phyloP scores from a whole-genome alignment of 2,888 invertebrate genomes.

The Meandrusa payeni region DNA sequence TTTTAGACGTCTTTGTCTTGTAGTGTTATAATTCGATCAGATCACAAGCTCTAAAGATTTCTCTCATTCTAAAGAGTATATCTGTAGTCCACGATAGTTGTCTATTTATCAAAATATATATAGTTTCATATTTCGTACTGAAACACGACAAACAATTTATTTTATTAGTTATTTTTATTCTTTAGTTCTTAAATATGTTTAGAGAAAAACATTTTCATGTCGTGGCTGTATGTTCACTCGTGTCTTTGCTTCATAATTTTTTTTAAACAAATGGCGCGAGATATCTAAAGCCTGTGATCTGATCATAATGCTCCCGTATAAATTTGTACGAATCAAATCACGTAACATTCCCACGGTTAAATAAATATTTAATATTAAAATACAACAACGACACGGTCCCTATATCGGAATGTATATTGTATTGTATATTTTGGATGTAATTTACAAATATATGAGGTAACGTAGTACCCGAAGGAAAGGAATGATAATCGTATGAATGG shows the following conservation, averaged over 20 bases:
- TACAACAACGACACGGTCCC: conserved; percentile 48
- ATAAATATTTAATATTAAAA: conserved; percentile 41
- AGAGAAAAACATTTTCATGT: no score
- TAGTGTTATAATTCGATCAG: conserved; percentile 8
- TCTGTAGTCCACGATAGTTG: no score
- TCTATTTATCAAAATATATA: no score
- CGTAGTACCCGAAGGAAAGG: conserved; percentile 48
- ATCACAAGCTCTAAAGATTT: conserved; percentile 25
- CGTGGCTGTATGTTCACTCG: not conserved
- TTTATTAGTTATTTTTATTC: no score
- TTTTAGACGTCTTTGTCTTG: conserved; percentile 19
- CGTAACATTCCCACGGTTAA: conserved; percentile 45
- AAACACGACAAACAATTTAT: no score
- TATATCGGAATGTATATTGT: conserved; percentile 50
- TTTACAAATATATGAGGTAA: conserved; percentile 54
- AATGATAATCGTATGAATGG: conserved; percentile 61
- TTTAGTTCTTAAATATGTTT: no score
- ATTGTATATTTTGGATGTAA: conserved; percentile 77
- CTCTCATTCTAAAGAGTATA: no score
- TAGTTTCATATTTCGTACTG: no score
- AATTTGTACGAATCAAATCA: conserved; percentile 24
- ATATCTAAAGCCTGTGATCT: conserved; percentile 26
- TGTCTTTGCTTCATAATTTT: conserved; percentile 3
- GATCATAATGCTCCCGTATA: conserved; percentile 17
- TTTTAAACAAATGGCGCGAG: conserved; percentile 8